Percentiles rank a stretch among this genome's conserved stretches.
Evolutionary conservation across 2,113 vertebrate genomes (phyloP).

Genomic region (Oxyura jamaicensis): DNA sequence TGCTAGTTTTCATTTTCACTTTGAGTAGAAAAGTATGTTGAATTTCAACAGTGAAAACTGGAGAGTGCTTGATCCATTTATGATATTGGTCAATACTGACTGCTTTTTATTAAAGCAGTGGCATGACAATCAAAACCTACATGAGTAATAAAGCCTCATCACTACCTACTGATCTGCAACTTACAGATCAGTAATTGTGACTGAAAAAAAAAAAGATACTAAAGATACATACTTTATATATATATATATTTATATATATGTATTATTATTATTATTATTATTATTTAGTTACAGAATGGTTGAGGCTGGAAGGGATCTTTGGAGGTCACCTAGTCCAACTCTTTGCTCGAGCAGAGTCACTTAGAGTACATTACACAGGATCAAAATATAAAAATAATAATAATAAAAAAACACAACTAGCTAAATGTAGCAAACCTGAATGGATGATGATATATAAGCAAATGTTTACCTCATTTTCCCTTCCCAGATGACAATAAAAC

Average conservation of each 20-base stretch:
- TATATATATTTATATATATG: no score
- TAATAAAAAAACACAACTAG: no score
- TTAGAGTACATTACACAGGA: no score
- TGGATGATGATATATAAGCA: neutral
- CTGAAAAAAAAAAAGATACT: neutral
- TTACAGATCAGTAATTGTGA: neutral
- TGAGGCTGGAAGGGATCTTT: no score
- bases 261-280: no score
- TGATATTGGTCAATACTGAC: neutral
- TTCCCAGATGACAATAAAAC: neutral
- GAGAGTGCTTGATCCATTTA: neutral
- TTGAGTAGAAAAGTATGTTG: neutral
- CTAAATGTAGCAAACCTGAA: neutral
- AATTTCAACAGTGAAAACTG: neutral
- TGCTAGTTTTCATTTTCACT: neutral
- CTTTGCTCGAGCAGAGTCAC: no score
- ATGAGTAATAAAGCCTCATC: neutral
- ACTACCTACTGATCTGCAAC: neutral
- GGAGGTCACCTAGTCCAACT: no score
- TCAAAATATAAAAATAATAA: no score
- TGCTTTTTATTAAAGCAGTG: neutral
- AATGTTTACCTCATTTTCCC: neutral
- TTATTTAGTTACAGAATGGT: no score
- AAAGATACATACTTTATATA: neutral
- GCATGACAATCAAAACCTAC: neutral